These are phyloP conservation scores for Sorex maritimensis DNA, from an alignment of 2,797 vertebrate genomes.

Conservation along the genomic window DNA sequence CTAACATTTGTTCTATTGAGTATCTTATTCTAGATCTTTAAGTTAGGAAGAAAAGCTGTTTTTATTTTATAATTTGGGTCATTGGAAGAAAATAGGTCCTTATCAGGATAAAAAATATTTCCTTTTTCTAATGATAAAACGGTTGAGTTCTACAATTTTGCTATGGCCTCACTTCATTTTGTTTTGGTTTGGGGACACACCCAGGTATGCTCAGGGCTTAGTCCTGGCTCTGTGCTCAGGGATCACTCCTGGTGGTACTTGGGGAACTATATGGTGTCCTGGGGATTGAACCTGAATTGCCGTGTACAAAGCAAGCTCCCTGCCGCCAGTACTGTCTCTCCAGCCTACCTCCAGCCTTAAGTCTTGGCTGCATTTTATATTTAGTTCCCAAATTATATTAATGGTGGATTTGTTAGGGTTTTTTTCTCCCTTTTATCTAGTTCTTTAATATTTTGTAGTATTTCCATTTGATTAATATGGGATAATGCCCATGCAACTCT, in stretches of 20 bases:
- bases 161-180: too few species aligned
- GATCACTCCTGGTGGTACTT: too few species aligned
- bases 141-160: neutral
- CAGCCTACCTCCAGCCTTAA: too few species aligned
- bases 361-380: slow-evolving; percentile 30
- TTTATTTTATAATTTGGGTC: slow-evolving; percentile 24
- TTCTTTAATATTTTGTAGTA: slow-evolving; percentile 39
- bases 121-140: slow-evolving; percentile 52
- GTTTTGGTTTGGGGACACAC: too few species aligned
- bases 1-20: neutral
- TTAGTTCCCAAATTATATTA: slow-evolving; percentile 51
- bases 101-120: slow-evolving; percentile 53
- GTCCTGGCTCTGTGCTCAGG: too few species aligned
- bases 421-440: neutral
- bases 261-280: too few species aligned
- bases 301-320: too few species aligned
- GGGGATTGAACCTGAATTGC: too few species aligned
- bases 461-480: neutral
- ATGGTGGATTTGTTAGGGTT: neutral
- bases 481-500: neutral
- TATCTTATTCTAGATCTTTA: slow-evolving; percentile 16
- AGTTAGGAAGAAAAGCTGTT: neutral
- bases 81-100: neutral
- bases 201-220: too few species aligned
- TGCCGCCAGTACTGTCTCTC: too few species aligned